phyloP scores from a whole-genome alignment of 2,113 vertebrate species.

The Plestiodon gilberti region DNA sequence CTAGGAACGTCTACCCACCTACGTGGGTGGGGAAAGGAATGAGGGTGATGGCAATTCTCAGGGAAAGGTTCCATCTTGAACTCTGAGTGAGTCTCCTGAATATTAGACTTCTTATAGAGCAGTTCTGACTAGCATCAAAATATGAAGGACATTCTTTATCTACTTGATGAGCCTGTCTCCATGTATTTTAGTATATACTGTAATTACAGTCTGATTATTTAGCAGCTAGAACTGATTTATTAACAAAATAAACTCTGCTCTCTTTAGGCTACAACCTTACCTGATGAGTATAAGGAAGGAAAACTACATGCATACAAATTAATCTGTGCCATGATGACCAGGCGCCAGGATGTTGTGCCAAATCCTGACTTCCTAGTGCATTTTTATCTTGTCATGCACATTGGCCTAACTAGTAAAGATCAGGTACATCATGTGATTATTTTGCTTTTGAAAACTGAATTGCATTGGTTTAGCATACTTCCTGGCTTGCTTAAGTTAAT shows the following conservation, averaged over 20 bases:
- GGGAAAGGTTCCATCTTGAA: neutral
- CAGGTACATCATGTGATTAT: slow-evolving; percentile 80
- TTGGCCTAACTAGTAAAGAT: slow-evolving; percentile 90
- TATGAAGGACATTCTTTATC: neutral
- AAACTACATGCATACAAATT: slow-evolving; percentile 94
- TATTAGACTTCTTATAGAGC: neutral
- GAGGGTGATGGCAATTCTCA: neutral
- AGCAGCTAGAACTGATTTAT: slow-evolving; percentile 23
- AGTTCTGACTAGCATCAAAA: too few relatives aligned
- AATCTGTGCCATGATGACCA: slow-evolving; percentile 98
- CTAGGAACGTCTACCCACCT: neutral
- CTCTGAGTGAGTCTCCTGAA: neutral
- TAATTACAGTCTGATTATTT: slow-evolving; percentile 14
- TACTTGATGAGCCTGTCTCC: neutral
- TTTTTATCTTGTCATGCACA: slow-evolving; percentile 94
- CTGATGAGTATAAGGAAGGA: slow-evolving; percentile 91
- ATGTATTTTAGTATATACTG: neutral
- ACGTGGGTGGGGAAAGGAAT: neutral
- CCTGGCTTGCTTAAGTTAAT: neutral
- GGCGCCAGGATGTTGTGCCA: slow-evolving; percentile 94
- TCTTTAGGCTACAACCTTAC: slow-evolving; percentile 88
- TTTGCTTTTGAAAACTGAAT: neutral
- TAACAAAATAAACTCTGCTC: slow-evolving; percentile 33
- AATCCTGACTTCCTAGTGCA: slow-evolving; percentile 95
- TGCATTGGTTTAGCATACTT: neutral